Percentiles rank a stretch among this genome's conserved stretches.
Conservation (phyloP, 2,113 vertebrate species). For the Probosciger aterrimus region DNA sequence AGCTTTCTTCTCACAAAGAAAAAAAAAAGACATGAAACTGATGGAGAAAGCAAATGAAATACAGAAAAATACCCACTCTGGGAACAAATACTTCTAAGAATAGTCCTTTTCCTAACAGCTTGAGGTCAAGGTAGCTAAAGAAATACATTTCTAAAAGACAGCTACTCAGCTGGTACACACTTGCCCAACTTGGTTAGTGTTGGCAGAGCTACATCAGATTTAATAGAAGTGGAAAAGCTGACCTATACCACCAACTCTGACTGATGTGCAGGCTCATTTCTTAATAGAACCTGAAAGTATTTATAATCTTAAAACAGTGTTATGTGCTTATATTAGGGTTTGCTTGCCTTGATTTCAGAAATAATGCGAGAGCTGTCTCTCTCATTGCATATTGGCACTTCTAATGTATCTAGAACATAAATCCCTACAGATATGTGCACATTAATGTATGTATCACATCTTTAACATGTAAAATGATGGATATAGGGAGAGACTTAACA, state of each 20-base stretch:
- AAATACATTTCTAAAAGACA: background rate
- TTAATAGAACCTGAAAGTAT: background rate
- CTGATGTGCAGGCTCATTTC: background rate
- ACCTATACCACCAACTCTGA: background rate
- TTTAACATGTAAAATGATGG: background rate
- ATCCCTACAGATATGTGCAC: background rate
- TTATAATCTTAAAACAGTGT: background rate
- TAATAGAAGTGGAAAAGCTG: background rate
- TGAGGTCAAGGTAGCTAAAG: background rate
- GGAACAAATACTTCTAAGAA: background rate
- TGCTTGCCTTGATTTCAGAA: background rate
- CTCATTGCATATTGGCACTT: background rate
- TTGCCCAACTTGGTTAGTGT: background rate
- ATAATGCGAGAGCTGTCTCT: background rate
- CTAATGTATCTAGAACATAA: background rate
- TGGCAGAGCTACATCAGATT: background rate
- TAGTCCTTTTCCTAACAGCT: background rate
- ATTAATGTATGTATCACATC: background rate
- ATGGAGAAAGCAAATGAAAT: background rate
- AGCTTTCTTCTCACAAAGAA: background rate
- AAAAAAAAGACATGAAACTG: background rate
- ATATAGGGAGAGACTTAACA: background rate
- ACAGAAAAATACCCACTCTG: background rate
- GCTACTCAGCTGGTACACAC: background rate
- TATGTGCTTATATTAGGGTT: background rate